phyloP scores from a whole-genome alignment of 1,140 invertebrate species.

The Calephelis nemesis region DNA sequence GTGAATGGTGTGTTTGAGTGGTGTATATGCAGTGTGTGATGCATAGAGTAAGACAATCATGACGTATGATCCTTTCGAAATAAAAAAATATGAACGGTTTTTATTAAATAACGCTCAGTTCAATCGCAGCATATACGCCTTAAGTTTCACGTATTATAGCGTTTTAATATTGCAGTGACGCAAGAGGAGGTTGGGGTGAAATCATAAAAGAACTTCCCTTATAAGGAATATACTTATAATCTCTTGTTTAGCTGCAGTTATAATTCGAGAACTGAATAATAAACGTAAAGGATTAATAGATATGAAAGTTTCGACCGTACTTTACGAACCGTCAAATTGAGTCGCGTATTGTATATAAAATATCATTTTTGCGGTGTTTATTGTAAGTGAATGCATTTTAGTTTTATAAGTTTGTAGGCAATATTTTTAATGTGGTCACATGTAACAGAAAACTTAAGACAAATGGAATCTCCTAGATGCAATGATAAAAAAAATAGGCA shows the following conservation, averaged over 20 bases:
- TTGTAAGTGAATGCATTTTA: conserved; percentile 76
- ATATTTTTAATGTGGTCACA: conserved; percentile 73
- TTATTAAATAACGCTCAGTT: conserved; percentile 19
- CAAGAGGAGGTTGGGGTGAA: too few species aligned
- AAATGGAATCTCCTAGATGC: conserved; percentile 76
- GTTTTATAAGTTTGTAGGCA: conserved; percentile 77
- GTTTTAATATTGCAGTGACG: too few species aligned
- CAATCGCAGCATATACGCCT: conserved; percentile 7
- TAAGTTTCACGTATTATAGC: conserved; percentile 4
- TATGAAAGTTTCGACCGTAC: conserved; percentile 56
- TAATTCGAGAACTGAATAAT: conserved; percentile 51
- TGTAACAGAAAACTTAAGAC: conserved; percentile 69
- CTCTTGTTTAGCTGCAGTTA: too few species aligned
- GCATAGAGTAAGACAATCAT: conserved; percentile 52
- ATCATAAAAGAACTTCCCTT: too few species aligned
- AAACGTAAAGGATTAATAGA: conserved; percentile 18
- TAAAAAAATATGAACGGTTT: conserved; percentile 13
- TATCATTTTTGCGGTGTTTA: conserved; percentile 71
- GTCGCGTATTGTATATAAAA: conserved; percentile 68
- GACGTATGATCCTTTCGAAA: conserved; percentile 15
- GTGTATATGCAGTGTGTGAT: conserved; percentile 37
- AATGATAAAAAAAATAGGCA: conserved; percentile 76
- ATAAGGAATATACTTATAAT: too few species aligned
- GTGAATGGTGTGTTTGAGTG: conserved; percentile 33
- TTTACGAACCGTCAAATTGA: conserved; percentile 66